Evolutionary conservation across 2,113 vertebrate species (phyloP).

Genomic region (Cairina moschata): DNA sequence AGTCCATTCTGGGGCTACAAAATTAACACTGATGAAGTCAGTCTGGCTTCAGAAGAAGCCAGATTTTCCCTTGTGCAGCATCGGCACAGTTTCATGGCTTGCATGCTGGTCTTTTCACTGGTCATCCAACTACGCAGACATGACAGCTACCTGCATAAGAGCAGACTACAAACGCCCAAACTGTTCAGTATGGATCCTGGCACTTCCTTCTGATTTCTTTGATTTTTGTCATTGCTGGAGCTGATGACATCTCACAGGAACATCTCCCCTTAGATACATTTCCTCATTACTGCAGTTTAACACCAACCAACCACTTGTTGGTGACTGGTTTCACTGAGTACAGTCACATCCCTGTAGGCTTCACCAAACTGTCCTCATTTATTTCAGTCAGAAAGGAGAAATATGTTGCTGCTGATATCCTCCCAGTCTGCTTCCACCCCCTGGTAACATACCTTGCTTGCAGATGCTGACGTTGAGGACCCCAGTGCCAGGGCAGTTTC

Average conservation of each 20-base stretch:
- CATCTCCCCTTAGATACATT: background rate
- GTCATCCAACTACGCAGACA: background rate
- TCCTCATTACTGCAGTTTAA: background rate
- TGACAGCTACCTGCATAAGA: background rate
- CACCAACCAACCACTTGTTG: background rate
- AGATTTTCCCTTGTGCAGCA: background rate
- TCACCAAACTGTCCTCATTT: background rate
- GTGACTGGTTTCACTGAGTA: background rate
- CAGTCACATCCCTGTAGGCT: background rate
- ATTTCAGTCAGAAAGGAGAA: background rate
- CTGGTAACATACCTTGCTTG: conserved; percentile 82
- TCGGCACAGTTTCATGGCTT: background rate
- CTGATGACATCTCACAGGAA: background rate
- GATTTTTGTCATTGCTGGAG: background rate
- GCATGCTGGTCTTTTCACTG: background rate
- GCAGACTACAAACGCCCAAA: background rate
- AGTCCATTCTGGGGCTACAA: background rate
- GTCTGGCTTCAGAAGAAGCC: too few relatives aligned
- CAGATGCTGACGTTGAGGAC: conserved; percentile 90
- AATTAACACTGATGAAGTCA: background rate
- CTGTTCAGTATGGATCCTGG: background rate
- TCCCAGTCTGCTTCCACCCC: fast-evolving
- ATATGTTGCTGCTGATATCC: too few relatives aligned
- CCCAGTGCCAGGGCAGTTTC: conserved; percentile 89
- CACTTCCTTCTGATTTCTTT: background rate